A percentile compares a stretch with the other conserved stretches of the same genome.
Evolutionary conservation across 2,888 invertebrate species (phyloP).

Genomic region (Caenorhabditis sinica): DNA sequence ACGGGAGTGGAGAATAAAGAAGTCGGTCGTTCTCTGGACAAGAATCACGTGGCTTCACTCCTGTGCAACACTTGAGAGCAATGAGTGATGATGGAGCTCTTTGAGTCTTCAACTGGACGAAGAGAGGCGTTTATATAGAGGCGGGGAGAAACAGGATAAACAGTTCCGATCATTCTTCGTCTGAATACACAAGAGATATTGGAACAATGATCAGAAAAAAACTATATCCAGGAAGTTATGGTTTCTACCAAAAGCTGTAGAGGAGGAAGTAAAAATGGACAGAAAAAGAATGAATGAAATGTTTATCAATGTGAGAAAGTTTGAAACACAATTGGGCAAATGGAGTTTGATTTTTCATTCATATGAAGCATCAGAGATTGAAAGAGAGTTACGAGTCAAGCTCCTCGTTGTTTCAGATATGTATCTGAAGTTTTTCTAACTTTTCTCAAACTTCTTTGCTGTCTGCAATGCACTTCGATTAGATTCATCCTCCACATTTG

Average conservation of each 20-base stretch:
- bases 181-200: conserved; percentile 24
- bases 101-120: conserved; percentile 12
- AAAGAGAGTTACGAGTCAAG: background rate
- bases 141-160: background rate
- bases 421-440: too few relatives aligned
- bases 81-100: conserved; percentile 35
- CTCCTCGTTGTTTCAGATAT: too few relatives aligned
- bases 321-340: background rate
- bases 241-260: background rate
- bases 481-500: background rate
- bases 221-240: conserved; percentile 16
- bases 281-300: conserved; percentile 13
- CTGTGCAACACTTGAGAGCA: conserved; percentile 44
- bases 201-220: conserved; percentile 16
- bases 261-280: conserved; percentile 5
- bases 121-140: conserved; percentile 17
- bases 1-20: conserved; percentile 4
- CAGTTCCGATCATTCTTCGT: conserved; percentile 7
- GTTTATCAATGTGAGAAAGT: conserved; percentile 9
- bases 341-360: background rate
- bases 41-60: conserved; percentile 47
- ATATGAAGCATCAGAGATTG: background rate
- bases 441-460: background rate
- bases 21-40: conserved; percentile 49
- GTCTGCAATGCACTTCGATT: background rate